These are phyloP conservation scores for Lysandra bellargus DNA, from an alignment of 2,888 invertebrate species.

Conservation along the genomic window DNA sequence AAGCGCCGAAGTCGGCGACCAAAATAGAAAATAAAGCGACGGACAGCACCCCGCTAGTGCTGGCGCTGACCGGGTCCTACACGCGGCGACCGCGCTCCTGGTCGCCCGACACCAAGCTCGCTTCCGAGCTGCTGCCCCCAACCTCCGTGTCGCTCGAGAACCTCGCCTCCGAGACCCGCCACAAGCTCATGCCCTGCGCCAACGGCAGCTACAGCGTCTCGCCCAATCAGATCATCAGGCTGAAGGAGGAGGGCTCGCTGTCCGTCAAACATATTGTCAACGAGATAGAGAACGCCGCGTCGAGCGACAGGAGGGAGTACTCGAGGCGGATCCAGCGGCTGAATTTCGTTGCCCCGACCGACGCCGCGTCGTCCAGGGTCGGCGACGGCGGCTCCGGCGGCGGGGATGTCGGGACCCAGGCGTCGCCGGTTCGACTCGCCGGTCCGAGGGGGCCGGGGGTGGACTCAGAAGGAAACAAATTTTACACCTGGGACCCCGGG, in stretches of 20 bases:
- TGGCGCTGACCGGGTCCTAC: slow-evolving; percentile 74
- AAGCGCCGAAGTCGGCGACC: slow-evolving; percentile 82
- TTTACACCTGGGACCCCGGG: slow-evolving; percentile 86
- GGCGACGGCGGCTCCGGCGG: slow-evolving; percentile 40
- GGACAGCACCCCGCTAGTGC: slow-evolving; percentile 82
- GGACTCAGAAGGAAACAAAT: slow-evolving; percentile 69
- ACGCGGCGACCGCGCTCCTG: slow-evolving; percentile 84
- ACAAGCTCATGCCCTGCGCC: slow-evolving; percentile 91
- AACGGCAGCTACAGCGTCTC: slow-evolving; percentile 94
- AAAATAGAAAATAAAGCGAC: slow-evolving; percentile 80
- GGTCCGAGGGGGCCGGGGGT: slow-evolving; percentile 56
- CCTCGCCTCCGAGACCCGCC: slow-evolving; percentile 84
- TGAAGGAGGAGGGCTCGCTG: slow-evolving; percentile 82
- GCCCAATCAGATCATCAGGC: slow-evolving; percentile 92
- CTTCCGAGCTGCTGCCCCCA: slow-evolving; percentile 81
- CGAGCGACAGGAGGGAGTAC: slow-evolving; percentile 58
- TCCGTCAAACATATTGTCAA: slow-evolving; percentile 86
- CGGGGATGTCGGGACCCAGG: slow-evolving; percentile 48
- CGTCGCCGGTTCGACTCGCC: slow-evolving; percentile 57
- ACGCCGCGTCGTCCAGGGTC: slow-evolving; percentile 44
- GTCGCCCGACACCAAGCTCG: slow-evolving; percentile 85
- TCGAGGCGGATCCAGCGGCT: slow-evolving; percentile 56
- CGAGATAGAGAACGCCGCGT: slow-evolving; percentile 83
- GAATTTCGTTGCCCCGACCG: slow-evolving; percentile 52
- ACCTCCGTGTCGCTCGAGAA: slow-evolving; percentile 86